Conservation (phyloP, 2,797 vertebrate species). For the Hirundo rustica region DNA sequence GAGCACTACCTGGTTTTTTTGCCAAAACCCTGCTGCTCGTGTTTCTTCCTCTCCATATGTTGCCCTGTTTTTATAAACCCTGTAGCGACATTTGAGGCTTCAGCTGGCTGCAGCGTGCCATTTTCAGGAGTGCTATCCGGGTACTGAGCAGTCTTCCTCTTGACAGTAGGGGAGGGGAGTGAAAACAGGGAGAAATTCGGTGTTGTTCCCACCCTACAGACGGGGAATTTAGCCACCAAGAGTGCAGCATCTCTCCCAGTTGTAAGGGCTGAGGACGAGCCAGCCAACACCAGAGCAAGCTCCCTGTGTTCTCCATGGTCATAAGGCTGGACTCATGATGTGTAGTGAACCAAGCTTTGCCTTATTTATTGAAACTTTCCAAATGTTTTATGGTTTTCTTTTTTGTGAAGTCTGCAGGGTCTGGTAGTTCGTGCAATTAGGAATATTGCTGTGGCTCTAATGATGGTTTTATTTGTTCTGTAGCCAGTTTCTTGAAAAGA, state of each 20-base stretch:
- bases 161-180: neutral
- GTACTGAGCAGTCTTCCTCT: neutral
- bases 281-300: neutral
- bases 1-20: neutral
- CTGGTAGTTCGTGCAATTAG: neutral
- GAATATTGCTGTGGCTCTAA: neutral
- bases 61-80: neutral
- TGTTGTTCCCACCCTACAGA: neutral
- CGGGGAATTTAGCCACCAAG: neutral
- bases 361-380: neutral
- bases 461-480: neutral
- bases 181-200: neutral
- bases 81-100: neutral
- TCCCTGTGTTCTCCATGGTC: fast-evolving
- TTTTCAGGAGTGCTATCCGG: neutral
- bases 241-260: neutral
- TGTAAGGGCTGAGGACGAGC: neutral
- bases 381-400: neutral
- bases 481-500: neutral
- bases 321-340: fast-evolving
- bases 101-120: neutral
- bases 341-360: neutral
- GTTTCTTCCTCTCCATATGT: constrained; percentile 55
- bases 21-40: constrained; percentile 9
- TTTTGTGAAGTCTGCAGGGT: neutral